These are phyloP conservation scores for Numenius phaeopus DNA, from an alignment of 2,797 vertebrate genomes.

Conservation along the genomic window DNA sequence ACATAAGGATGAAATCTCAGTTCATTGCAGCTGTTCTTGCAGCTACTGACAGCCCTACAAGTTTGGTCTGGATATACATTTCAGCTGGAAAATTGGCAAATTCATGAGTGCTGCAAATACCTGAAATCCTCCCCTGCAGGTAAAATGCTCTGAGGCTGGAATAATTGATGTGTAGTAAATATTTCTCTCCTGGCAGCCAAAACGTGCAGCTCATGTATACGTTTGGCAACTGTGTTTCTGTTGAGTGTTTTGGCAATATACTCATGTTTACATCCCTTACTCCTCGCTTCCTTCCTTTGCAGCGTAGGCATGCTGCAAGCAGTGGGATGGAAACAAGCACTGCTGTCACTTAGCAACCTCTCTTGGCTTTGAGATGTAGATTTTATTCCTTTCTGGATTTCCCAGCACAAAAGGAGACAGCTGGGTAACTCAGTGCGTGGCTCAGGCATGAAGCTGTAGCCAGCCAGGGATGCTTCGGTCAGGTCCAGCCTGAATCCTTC, in stretches of 20 bases:
- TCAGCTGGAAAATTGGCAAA: neutral
- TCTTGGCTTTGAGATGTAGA: neutral
- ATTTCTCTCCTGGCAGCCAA: neutral
- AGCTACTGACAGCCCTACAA: neutral
- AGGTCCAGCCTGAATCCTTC: neutral
- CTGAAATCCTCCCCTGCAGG: neutral
- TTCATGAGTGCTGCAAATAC: neutral
- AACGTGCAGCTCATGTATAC: neutral
- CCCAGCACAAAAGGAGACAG: neutral
- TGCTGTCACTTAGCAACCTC: constrained; percentile 66
- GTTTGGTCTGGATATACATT: neutral
- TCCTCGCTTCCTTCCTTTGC: constrained; percentile 49
- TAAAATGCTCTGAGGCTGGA: neutral
- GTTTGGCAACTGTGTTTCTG: neutral
- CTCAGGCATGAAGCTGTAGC: neutral
- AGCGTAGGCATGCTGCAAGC: neutral
- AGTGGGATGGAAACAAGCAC: neutral
- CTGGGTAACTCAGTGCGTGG: rapidly evolving
- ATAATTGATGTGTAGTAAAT: neutral
- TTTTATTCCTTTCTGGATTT: constrained; percentile 14
- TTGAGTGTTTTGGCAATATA: neutral
- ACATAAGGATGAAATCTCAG: neutral
- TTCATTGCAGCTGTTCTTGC: constrained; percentile 43
- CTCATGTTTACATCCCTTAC: constrained; percentile 35
- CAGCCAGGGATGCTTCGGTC: neutral